These are phyloP conservation scores for Lycaon pictus DNA, from an alignment of 2,113 vertebrate genomes.

Conservation along the genomic window DNA sequence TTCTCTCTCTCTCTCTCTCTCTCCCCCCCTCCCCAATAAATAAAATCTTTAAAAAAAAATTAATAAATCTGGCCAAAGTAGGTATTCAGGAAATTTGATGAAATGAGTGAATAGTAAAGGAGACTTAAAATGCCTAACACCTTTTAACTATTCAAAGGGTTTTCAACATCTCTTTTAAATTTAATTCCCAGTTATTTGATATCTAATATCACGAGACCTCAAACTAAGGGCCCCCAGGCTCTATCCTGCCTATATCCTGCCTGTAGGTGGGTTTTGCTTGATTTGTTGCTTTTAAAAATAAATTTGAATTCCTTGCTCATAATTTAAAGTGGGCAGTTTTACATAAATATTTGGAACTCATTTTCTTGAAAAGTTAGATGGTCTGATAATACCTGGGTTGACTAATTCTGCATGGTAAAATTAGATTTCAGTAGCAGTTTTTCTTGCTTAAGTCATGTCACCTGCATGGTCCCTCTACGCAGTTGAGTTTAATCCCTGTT, in stretches of 20 bases:
- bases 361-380: slow-evolving; percentile 53
- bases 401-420: slow-evolving; percentile 7
- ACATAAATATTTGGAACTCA: neutral
- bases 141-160: slow-evolving; percentile 20
- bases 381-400: neutral
- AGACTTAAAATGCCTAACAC: neutral
- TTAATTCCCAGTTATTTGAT: slow-evolving; percentile 47
- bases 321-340: slow-evolving; percentile 54
- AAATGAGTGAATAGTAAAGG: slow-evolving; percentile 19
- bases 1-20: too few relatives aligned
- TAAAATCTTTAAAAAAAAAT: too few relatives aligned
- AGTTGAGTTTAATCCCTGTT: slow-evolving; percentile 17
- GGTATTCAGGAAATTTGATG: neutral
- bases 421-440: slow-evolving; percentile 7
- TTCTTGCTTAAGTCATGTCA: slow-evolving; percentile 24
- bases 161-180: slow-evolving; percentile 33
- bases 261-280: slow-evolving; percentile 57
- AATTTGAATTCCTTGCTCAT: slow-evolving; percentile 34
- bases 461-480: neutral
- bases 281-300: slow-evolving; percentile 64
- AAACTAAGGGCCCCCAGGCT: neutral
- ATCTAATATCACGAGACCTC: neutral
- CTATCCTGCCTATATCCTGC: neutral
- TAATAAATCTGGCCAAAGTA: neutral
- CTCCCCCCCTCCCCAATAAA: too few relatives aligned